Conservation (phyloP, 2,797 vertebrate genomes). For the Carcharodon carcharias region DNA sequence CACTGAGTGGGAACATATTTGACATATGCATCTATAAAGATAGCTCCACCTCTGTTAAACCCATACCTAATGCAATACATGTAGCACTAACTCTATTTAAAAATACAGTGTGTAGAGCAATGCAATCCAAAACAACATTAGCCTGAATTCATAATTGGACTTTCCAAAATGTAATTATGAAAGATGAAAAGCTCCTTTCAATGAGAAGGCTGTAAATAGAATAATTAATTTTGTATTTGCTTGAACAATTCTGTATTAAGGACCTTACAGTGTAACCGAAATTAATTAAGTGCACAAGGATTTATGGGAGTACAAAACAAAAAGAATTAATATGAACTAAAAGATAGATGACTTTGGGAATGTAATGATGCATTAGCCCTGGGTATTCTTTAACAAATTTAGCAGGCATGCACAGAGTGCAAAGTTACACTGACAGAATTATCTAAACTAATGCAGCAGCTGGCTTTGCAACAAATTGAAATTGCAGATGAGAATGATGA, state of each 20-base stretch:
- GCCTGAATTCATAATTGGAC: constrained; percentile 87
- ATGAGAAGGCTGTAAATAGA: constrained; percentile 99
- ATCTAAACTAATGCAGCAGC: constrained; percentile 65
- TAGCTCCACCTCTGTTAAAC: constrained; percentile 34
- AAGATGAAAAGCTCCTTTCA: constrained; percentile 99
- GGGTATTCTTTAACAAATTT: constrained; percentile 90
- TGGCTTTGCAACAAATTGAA: constrained; percentile 56
- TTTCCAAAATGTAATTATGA: constrained; percentile 99
- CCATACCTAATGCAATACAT: constrained; percentile 36
- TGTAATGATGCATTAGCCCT: constrained; percentile 90
- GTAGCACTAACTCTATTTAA: constrained; percentile 36
- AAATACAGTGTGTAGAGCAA: constrained; percentile 49
- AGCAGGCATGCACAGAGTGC: constrained; percentile 63
- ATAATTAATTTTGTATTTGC: constrained; percentile 99
- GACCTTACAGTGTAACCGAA: constrained; percentile 90
- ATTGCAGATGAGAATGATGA: constrained; percentile 45
- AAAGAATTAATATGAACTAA: constrained; percentile 93
- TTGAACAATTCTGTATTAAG: constrained; percentile 98
- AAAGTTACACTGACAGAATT: constrained; percentile 64
- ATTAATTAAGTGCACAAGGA: constrained; percentile 99
- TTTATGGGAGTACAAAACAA: constrained; percentile 95
- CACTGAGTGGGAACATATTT: constrained; percentile 36
- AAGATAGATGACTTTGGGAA: constrained; percentile 98
- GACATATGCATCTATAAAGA: constrained; percentile 37
- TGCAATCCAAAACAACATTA: constrained; percentile 64